Base-by-base conservation (phyloP, 2,888 invertebrate genomes). In the Linhomoeus sp. region DNA sequence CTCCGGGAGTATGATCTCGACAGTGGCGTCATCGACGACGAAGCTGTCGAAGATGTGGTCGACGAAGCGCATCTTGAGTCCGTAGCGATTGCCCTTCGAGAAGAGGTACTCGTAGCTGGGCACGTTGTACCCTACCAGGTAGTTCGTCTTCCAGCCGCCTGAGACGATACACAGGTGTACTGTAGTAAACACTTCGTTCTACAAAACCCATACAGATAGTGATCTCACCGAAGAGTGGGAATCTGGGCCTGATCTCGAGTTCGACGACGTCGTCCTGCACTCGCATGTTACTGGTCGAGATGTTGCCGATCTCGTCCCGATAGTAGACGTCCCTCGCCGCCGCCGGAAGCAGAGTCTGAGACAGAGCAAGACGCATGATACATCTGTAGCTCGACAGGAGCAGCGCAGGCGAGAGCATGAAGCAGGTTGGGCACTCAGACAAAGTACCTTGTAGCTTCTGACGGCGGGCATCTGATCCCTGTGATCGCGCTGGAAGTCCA, bases 1-100 rank as follows among this genome's bases (percentile, higher is more conserved):
- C 67, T 97, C 94, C 0, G 97, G 97, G 50, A 99, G 72, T 58
- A 94, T 83, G 45, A 99, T 77, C 63, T 79, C 81, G 1, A 94
- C 77, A 33, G 77, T 73, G 33, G 86, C 70, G 58, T 90, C 80
- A 60, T 94, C 88, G 45, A 97, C 78, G 45, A 82, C 76, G 81
- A 92, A 87, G 58, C 97, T 88, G 70, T 94, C 92, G 68, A 79
- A 90, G 41, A 97, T 77, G 64, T 94, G 94, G 68, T 97, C 94
- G 54, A 97, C 70, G n/a, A 90, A 71, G 52, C 90, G 76, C 81
- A 97, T 85, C 65, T 82, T 84, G 47, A 99, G 69, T 39, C 81
- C 73, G 67, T 80, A 90, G 26, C 80, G 75, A 63, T 70, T 69
- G 52, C 71, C 39, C 41, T 45, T 74, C 55, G 80, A 79, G 66